phyloP scores from a whole-genome alignment of 2,888 invertebrate genomes.

The Drosophila phalerata region DNA sequence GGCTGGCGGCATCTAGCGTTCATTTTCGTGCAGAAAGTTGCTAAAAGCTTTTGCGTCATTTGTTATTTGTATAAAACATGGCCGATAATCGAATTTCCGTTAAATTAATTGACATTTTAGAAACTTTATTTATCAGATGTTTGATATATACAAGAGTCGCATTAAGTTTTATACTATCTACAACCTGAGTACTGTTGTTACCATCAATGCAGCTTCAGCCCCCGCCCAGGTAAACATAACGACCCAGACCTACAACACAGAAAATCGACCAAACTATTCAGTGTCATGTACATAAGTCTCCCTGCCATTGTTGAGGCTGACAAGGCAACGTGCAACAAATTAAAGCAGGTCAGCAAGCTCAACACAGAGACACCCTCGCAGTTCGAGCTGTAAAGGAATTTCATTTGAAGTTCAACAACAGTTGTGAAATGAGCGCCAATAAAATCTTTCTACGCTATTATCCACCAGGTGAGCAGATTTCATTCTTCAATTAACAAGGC shows the following conservation, averaged over 20 bases:
- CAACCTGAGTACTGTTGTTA: background rate
- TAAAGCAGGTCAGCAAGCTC: constrained; percentile 77
- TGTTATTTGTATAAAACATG: background rate
- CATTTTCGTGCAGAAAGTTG: background rate
- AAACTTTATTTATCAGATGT: background rate
- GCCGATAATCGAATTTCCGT: background rate
- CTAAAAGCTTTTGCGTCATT: background rate
- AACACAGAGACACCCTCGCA: constrained; percentile 3
- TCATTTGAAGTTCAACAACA: constrained; percentile 29
- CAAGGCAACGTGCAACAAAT: constrained; percentile 63
- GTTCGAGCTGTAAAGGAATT: constrained; percentile 44
- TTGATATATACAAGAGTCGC: background rate
- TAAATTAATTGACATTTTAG: background rate
- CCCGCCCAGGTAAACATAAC: constrained; percentile 3
- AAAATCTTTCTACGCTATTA: constrained; percentile 90
- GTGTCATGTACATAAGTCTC: constrained; percentile 35
- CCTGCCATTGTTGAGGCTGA: constrained; percentile 20
- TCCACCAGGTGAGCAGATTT: constrained; percentile 87
- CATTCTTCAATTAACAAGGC: background rate
- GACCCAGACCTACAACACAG: constrained; percentile 57
- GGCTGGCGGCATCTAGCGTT: constrained; percentile 33
- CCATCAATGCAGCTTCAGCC: background rate
- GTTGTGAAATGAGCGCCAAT: constrained; percentile 87
- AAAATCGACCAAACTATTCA: constrained; percentile 69
- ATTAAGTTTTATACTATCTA: background rate